Percentiles rank a stretch among this genome's conserved stretches.
phyloP scores from a whole-genome alignment of 2,888 invertebrate species.

The Diogma glabrata region DNA sequence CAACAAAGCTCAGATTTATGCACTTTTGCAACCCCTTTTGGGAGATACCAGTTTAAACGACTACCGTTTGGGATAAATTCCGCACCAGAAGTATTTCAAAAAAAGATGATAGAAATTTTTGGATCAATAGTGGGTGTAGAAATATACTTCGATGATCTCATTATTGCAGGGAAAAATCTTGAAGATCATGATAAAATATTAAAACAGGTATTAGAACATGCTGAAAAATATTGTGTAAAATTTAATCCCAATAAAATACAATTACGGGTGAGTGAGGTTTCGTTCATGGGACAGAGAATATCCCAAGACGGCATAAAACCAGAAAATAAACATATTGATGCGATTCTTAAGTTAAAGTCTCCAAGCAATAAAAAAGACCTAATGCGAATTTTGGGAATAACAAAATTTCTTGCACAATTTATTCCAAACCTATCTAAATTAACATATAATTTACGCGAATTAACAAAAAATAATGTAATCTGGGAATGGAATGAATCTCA shows the following conservation, averaged over 20 bases:
- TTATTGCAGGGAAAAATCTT: slow-evolving; percentile 16
- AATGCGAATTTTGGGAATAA: background rate
- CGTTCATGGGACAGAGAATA: slow-evolving; percentile 10
- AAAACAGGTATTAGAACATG: slow-evolving; percentile 10
- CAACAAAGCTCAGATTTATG: slow-evolving; percentile 15
- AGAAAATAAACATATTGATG: background rate
- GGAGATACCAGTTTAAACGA: slow-evolving; percentile 15
- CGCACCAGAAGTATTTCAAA: too few relatives aligned
- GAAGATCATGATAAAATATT: slow-evolving; percentile 16
- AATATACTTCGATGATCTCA: slow-evolving; percentile 23
- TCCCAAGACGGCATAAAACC: background rate
- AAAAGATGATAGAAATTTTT: too few relatives aligned
- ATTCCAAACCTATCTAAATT: background rate
- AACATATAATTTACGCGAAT: too few relatives aligned
- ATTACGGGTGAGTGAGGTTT: background rate
- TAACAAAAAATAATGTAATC: too few relatives aligned
- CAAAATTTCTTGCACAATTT: background rate
- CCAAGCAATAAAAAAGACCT: background rate
- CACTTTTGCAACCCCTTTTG: slow-evolving; percentile 20
- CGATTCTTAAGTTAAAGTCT: background rate
- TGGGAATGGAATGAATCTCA: too few relatives aligned
- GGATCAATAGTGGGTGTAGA: too few relatives aligned
- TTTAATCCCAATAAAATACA: slow-evolving; percentile 12
- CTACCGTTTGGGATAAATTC: slow-evolving; percentile 14
- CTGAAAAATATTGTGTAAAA: too few relatives aligned